A percentile compares a stretch with the other conserved stretches of the same genome.
Conservation (phyloP, 2,888 invertebrate genomes). For the Autographa gamma region DNA sequence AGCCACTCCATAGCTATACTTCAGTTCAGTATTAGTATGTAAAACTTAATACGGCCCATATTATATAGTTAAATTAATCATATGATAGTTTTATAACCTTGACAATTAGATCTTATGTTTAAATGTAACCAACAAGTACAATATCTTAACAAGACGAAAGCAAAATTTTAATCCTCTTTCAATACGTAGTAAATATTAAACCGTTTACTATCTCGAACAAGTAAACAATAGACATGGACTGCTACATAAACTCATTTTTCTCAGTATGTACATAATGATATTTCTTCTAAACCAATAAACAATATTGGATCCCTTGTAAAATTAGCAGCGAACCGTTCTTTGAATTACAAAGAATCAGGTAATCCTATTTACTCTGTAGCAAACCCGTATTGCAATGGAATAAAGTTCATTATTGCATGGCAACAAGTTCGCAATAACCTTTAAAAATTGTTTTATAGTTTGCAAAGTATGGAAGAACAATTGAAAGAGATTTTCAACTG, state of each 20-base stretch:
- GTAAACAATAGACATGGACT: background rate
- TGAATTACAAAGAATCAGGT: background rate
- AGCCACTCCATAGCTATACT: no score
- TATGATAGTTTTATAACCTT: no score
- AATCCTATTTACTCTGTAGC: background rate
- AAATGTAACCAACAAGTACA: no score
- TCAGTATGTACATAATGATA: background rate
- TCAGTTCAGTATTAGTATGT: no score
- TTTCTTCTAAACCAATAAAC: conserved; percentile 1
- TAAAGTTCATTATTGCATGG: background rate
- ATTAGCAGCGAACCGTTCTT: background rate
- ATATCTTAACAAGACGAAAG: background rate
- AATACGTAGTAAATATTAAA: background rate
- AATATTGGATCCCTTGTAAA: background rate
- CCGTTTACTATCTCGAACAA: background rate
- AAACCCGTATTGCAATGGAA: background rate
- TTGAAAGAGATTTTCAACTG: conserved; percentile 24
- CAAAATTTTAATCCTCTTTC: background rate
- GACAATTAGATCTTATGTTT: no score
- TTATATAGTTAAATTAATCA: no score
- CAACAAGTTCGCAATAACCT: conserved; percentile 13
- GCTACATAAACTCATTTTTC: background rate
- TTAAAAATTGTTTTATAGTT: conserved; percentile 27
- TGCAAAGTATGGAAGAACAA: conserved; percentile 19
- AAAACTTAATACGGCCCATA: no score